Conservation (phyloP, 2,113 vertebrate genomes). For the Nothoprocta perdicaria region DNA sequence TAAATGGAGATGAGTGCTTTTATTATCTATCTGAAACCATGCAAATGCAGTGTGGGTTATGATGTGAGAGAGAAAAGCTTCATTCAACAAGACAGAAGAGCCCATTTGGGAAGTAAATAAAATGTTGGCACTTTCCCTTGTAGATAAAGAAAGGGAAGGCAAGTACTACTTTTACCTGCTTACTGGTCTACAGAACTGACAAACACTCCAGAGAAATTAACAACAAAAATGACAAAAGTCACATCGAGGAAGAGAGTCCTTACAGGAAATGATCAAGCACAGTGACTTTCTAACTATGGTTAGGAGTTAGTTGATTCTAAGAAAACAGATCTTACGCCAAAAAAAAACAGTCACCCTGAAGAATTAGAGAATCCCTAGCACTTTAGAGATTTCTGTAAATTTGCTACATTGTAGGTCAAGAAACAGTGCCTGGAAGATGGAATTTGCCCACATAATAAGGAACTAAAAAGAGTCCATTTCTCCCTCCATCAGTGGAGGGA, state of each 20-base stretch:
- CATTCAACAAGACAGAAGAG: neutral
- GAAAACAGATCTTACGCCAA: neutral
- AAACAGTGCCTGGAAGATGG: neutral
- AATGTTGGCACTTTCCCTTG: neutral
- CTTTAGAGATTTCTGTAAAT: neutral
- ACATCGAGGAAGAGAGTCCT: neutral
- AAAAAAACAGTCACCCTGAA: neutral
- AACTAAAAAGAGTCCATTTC: neutral
- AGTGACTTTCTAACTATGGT: neutral
- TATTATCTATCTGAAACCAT: neutral
- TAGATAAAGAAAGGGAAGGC: neutral
- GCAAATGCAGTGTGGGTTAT: neutral
- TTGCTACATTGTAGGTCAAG: neutral
- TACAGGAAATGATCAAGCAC: neutral
- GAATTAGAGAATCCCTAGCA: neutral
- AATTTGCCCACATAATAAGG: neutral
- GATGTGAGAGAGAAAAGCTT: neutral
- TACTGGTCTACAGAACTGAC: neutral
- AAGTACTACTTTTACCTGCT: neutral
- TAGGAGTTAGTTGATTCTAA: neutral
- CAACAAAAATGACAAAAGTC: neutral
- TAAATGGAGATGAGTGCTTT: constrained; percentile 30
- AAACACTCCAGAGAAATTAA: neutral
- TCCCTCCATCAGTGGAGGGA: neutral
- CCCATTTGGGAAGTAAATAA: neutral